Percentiles rank a stretch among this genome's conserved stretches.
Conservation (phyloP, 2,113 vertebrate genomes). For the Phainopepla nitens region DNA sequence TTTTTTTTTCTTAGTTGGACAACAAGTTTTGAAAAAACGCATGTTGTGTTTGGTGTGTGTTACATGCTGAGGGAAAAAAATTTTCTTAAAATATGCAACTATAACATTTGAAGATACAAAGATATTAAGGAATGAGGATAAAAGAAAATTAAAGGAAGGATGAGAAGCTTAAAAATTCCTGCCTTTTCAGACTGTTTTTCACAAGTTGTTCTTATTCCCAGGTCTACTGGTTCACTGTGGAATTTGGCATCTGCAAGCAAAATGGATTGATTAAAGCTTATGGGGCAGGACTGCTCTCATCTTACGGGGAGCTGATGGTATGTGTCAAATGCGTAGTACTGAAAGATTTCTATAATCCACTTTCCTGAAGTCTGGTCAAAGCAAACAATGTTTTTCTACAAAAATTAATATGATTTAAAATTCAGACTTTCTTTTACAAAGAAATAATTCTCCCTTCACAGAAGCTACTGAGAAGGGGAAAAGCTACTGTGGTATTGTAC, state of each 20-base stretch:
- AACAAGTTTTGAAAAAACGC: neutral
- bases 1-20: neutral
- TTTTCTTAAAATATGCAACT: neutral
- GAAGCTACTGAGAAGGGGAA: neutral
- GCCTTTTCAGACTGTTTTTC: neutral
- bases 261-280: conserved; percentile 77
- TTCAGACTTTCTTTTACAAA: neutral
- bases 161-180: neutral
- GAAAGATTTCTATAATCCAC: neutral
- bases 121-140: neutral
- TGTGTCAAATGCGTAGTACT: neutral
- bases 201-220: conserved; percentile 8
- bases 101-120: neutral
- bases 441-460: neutral
- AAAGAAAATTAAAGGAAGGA: neutral
- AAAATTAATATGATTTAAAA: neutral
- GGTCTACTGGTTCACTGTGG: conserved; percentile 84
- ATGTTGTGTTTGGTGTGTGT: neutral
- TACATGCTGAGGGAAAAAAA: neutral
- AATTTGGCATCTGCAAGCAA: conserved; percentile 82
- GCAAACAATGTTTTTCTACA: neutral
- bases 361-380: neutral
- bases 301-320: conserved; percentile 80
- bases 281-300: conserved; percentile 77
- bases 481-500: neutral